Conservation (phyloP, 2,113 vertebrate genomes). For the Thymallus thymallus region DNA sequence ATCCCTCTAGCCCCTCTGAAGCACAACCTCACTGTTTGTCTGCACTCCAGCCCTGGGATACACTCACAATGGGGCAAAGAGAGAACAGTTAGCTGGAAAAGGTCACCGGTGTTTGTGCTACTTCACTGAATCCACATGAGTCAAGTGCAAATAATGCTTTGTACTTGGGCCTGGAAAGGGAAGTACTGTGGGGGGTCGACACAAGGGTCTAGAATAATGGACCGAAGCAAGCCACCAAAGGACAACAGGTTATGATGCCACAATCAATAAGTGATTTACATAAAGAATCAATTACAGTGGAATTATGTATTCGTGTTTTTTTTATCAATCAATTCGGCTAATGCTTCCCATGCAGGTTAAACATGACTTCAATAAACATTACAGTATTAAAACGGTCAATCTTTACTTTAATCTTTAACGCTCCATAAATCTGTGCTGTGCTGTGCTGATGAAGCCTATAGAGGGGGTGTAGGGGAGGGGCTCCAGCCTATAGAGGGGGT, state of each 20-base stretch:
- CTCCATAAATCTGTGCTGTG: conserved; percentile 14
- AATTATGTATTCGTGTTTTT: no score
- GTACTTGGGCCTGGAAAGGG: not conserved
- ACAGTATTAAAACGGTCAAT: conserved; percentile 40
- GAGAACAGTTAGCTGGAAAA: conserved; percentile 40
- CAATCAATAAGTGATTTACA: no score
- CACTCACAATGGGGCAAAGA: not conserved
- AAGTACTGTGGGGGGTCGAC: not conserved
- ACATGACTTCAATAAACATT: conserved; percentile 27
- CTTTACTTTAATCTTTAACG: conserved; percentile 39
- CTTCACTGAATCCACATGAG: conserved; percentile 10
- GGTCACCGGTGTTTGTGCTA: conserved; percentile 46
- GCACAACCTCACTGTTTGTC: not conserved
- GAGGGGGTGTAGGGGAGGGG: not conserved
- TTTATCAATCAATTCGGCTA: not conserved
- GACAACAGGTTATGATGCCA: not conserved
- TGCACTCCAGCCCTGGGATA: not conserved
- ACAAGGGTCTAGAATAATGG: not conserved
- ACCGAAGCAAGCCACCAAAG: not conserved
- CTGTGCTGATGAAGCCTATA: conserved; percentile 28
- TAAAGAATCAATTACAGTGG: no score
- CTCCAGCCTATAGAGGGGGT: not conserved
- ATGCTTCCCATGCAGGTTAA: not conserved
- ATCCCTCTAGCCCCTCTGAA: not conserved
- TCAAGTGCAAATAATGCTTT: conserved; percentile 32